Base-by-base conservation (phyloP, 2,113 vertebrate genomes). In the Excalfactoria chinensis region DNA sequence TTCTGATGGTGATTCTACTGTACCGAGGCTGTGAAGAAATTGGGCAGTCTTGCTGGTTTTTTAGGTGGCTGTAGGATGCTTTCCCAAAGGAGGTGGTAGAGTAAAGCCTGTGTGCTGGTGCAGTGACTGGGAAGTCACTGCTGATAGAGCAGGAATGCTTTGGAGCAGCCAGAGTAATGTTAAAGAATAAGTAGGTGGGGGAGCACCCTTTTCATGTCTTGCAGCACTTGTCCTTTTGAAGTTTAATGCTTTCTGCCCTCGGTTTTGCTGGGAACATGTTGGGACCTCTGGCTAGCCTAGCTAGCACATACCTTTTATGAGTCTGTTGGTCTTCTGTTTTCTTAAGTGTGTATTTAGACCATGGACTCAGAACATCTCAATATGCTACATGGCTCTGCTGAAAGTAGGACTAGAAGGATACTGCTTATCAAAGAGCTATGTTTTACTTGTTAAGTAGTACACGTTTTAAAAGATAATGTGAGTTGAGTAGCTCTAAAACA, bases 291-390 rank as follows among this genome's bases (percentile, higher is more conserved):
- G 35, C 70, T 88, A 91, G 28, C 60, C 89, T 32, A 46, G 34
- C 13, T 20, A 72, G 9, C 22, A n/a, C 20, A 63, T 17, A 9
- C 55, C 80, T 22, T 41, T 13, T 60, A 28, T 60, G 48, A 93
- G 41, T 79, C 35, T 73, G 1, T 18, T 51, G 15, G 5, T 17
- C 67, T 87, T 13, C 86, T 91, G 66, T 86, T 95, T 96, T 94
- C 90, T 93, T 56, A 68, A 96, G 95, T 90, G 92, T 83, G 40
- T 92, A 83, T 82, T 96, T 97, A 94, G 76, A 96, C 86, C 82
- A 58, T 44, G 59, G 15, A 26, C 49, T 77, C 81, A 63, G 16
- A 23, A 34, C 55, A 74, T 53, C 37, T 46, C 20, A 2, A 82
- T 79, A 79, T 62, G 62, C 56, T 94, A 94, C 32, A 12, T 37